Base-by-base conservation (phyloP, 2,888 invertebrate genomes). In the Amphipoea lucens region DNA sequence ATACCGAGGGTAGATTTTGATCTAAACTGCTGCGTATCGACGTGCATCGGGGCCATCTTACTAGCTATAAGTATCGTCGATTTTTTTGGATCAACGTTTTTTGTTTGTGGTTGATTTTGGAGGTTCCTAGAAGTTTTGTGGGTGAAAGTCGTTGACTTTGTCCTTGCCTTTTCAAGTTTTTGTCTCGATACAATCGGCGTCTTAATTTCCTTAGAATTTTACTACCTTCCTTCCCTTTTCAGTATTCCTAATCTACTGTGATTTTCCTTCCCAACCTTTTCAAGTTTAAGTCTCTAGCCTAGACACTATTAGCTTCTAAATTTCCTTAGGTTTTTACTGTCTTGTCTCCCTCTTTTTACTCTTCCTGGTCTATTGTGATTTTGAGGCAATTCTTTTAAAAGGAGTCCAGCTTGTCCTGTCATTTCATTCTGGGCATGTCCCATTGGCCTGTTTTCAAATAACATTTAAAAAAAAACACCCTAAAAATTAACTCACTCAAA, bases 1-100 rank as follows among this genome's bases (percentile, higher is more conserved):
- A 92, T 92, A 91, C 91, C 88, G 90, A 90, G 95, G 95, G 95
- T 94, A 95, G 95, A 95, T 95, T 93, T 72, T 77, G 80, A 95
- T 95, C 95, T 95, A 87, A 94, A 94, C 94, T 91, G 90, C 93
- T 90, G 90, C 93, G 90, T 89, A 91, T 91, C 89, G 92, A 90
- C 90, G 88, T 90, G 84, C 81, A 90, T 87, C 89, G 88, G 85
- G 86, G 85, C 90, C 87, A 83, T 88, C 88, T 87, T 87, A 87
- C 83, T 68, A 81, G 76, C 72, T 83, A 87, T 84, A 89, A 78
- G 74, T 86, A 86, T 85, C 81, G 76, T 76, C 51, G 76, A 76
- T 79, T 86, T 84, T 82, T 88, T 85, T 76, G 11, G 57, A 79
- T 75, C 29, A 17, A 42, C 51, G 57, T 79, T 87, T 82, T 82